phyloP scores from a whole-genome alignment of 2,113 vertebrate genomes.

The Rhinopomastus cyanomelas region DNA sequence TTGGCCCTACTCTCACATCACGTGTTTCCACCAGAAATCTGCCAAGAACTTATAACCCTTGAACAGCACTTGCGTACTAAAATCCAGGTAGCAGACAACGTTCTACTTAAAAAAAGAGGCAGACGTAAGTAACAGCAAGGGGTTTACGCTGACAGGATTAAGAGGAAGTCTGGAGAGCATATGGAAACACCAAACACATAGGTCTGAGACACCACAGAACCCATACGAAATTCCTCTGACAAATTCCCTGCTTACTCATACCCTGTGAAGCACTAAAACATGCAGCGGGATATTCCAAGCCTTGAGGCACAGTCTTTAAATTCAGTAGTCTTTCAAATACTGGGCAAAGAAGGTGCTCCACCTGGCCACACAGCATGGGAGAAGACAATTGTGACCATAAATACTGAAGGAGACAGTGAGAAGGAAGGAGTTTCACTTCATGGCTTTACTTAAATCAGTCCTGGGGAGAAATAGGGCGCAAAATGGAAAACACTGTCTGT shows the following conservation, averaged over 20 bases:
- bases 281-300: not conserved
- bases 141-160: not conserved
- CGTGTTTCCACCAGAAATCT: not conserved
- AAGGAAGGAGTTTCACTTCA: not conserved
- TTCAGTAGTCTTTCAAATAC: not conserved
- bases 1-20: not conserved
- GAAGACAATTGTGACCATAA: not conserved
- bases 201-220: not conserved
- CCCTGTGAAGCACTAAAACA: not conserved
- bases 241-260: not conserved
- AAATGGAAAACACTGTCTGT: not conserved
- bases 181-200: accelerated
- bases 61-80: not conserved
- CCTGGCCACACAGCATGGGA: not conserved
- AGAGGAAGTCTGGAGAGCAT: not conserved
- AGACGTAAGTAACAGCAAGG: not conserved
- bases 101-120: not conserved
- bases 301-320: not conserved
- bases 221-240: not conserved
- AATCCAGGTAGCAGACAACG: not conserved
- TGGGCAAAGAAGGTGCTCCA: not conserved
- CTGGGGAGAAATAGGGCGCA: not conserved
- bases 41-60: not conserved
- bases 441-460: not conserved
- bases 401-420: not conserved